Evolutionary conservation across 2,888 invertebrate genomes (phyloP), one percentile per base, ranked within the genome.

Genomic region (Cantharis nigra): DNA sequence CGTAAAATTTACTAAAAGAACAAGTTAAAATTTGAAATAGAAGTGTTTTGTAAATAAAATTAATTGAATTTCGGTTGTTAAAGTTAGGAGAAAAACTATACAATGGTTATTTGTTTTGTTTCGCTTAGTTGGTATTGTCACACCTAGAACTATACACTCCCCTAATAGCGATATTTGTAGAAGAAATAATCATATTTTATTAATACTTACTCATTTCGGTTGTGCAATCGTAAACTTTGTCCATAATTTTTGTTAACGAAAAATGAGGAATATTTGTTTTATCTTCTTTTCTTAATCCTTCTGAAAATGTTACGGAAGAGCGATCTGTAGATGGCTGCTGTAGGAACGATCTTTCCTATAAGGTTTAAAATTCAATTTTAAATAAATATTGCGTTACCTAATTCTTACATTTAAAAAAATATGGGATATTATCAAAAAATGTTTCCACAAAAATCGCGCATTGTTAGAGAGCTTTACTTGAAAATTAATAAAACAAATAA

Each of bases 301-400:
- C 91, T 0, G 93, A 93, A 90, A 94, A 94, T 67, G 93, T 94
- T 77, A 94, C 94, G 11, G 94, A 94, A 65, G 94, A 89, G 72
- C 93, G 91, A 86, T 94, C 94, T 71, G 92, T 90, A 1, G 94
- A 93, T 5, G 93, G 92, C 86, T 93, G 93, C 1, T 93, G 93
- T 0, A 93, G 94, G 0, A 91, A 87, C 0, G 92, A 92, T 75
- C 91, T 91, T 78, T 90, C 90, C 86, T 90, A 20, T 3, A 79
- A 72, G 75, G 11, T 33, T 49, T 49, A 49, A 13, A 13, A 49
- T 49, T 5, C 13, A n/a, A 49, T n/a, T n/a, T 49, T 49, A n/a
- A n/a, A n/a, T n/a, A 49, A 49, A n/a, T n/a, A 2, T 49, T n/a
- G 9, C 28, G 9, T 28, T 9, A 28, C 9, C 1, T 28, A 28